These are phyloP conservation scores for Callyntrura sp. DNA, from an alignment of 2,888 invertebrate species.

Conservation along the genomic window DNA sequence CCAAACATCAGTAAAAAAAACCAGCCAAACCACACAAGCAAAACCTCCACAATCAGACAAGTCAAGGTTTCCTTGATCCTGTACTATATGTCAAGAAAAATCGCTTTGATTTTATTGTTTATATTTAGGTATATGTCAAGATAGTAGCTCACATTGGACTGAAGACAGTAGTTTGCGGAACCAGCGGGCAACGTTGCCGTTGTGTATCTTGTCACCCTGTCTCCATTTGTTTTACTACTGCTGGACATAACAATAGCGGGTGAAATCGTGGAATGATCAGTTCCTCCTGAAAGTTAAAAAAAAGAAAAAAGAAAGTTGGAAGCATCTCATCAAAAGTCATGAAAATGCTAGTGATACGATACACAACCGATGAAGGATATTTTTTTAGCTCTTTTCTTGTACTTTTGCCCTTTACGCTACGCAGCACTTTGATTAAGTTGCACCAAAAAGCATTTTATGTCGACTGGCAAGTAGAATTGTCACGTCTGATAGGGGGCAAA, in stretches of 20 bases:
- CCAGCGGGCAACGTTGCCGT: slow-evolving; percentile 74
- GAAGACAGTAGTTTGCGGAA: slow-evolving; percentile 82
- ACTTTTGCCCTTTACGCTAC: not conserved
- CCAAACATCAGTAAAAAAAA: slow-evolving; percentile 2
- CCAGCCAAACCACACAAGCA: not conserved
- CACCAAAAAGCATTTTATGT: not conserved
- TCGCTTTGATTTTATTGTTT: not conserved
- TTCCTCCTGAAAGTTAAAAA: slow-evolving; percentile 73
- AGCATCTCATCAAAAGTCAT: slow-evolving; percentile 71
- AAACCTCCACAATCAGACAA: not conserved
- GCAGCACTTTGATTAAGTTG: no score
- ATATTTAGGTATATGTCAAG: no score
- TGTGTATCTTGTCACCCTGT: slow-evolving; percentile 77
- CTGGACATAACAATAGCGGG: slow-evolving; percentile 79
- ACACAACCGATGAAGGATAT: slow-evolving; percentile 49
- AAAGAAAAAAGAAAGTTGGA: slow-evolving; percentile 52
- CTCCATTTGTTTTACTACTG: slow-evolving; percentile 78
- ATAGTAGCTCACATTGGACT: slow-evolving; percentile 82
- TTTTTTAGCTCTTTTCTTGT: not conserved
- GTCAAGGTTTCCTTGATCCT: not conserved
- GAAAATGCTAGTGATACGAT: slow-evolving; percentile 57
- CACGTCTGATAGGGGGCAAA: no score
- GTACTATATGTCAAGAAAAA: no score
- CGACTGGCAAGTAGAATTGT: not conserved
- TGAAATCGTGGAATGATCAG: slow-evolving; percentile 78